phyloP scores from a whole-genome alignment of 2,888 invertebrate species.

The Lacanobia wlatinum region DNA sequence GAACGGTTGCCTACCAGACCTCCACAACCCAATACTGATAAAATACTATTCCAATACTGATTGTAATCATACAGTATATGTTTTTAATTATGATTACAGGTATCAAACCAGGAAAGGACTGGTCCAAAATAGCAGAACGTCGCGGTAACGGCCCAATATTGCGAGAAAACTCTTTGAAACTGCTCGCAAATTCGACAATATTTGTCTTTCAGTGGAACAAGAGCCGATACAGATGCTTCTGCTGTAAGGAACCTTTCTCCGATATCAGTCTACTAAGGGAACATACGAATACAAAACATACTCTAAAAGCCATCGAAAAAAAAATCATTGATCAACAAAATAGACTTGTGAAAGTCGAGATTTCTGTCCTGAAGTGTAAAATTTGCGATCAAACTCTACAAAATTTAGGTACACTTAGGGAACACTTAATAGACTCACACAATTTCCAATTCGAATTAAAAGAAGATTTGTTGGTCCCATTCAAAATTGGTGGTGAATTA shows the following conservation, averaged over 20 bases:
- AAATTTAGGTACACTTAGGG: constrained; percentile 67
- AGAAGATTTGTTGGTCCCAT: constrained; percentile 82
- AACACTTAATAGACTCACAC: constrained; percentile 75
- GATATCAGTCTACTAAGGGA: constrained; percentile 75
- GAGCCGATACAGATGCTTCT: constrained; percentile 83
- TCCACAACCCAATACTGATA: too few relatives aligned
- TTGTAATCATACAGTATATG: not conserved
- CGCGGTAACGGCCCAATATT: constrained; percentile 79
- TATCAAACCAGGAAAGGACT: constrained; percentile 63
- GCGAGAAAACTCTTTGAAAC: constrained; percentile 89
- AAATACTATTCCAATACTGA: too few relatives aligned
- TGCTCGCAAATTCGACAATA: constrained; percentile 81
- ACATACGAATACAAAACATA: constrained; percentile 75
- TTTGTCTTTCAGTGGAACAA: constrained; percentile 86
- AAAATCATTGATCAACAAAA: constrained; percentile 84
- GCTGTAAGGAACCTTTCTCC: constrained; percentile 82
- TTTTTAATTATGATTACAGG: constrained; percentile 40
- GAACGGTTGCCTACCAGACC: too few relatives aligned
- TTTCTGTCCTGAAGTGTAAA: constrained; percentile 79
- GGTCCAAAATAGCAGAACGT: constrained; percentile 74
- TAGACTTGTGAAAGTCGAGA: constrained; percentile 82
- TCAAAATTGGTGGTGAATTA: constrained; percentile 76
- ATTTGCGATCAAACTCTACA: constrained; percentile 71
- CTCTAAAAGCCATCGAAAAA: constrained; percentile 77
- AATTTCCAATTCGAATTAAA: constrained; percentile 69